Conservation (phyloP, 2,797 vertebrate genomes). For the Gallinago nigripennis region DNA sequence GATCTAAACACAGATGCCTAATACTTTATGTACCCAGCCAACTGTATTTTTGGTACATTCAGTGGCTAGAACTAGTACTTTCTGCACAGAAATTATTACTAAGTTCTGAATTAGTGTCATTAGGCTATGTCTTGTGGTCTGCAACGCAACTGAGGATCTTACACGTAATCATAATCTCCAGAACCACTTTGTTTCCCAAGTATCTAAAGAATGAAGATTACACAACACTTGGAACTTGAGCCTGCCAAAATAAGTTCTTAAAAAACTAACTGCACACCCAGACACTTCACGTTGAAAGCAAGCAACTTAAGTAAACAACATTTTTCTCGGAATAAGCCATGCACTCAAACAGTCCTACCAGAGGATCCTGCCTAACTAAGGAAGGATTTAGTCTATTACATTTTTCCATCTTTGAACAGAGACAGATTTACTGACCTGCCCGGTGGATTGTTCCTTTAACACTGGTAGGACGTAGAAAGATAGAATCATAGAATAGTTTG, state of each 20-base stretch:
- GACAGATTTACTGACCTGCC: background rate
- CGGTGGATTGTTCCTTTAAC: background rate
- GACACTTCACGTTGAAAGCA: background rate
- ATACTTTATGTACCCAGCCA: background rate
- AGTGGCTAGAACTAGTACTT: background rate
- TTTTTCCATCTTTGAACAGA: background rate
- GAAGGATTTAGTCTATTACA: background rate
- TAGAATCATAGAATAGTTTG: background rate
- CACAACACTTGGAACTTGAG: conserved; percentile 22
- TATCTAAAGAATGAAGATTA: conserved; percentile 25
- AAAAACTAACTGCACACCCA: background rate
- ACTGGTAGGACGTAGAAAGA: background rate
- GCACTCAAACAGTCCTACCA: background rate
- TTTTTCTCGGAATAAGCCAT: background rate
- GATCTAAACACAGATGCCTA: background rate
- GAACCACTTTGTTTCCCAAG: background rate
- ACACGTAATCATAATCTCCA: background rate
- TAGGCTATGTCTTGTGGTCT: background rate
- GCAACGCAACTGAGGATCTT: background rate
- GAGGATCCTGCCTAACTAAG: background rate
- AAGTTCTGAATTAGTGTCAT: background rate
- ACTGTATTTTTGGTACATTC: background rate
- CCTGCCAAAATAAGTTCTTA: conserved; percentile 37
- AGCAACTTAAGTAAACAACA: background rate
- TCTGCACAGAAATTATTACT: background rate